Base-by-base conservation (phyloP, 2,113 vertebrate genomes). In the Rhinoptilus africanus region DNA sequence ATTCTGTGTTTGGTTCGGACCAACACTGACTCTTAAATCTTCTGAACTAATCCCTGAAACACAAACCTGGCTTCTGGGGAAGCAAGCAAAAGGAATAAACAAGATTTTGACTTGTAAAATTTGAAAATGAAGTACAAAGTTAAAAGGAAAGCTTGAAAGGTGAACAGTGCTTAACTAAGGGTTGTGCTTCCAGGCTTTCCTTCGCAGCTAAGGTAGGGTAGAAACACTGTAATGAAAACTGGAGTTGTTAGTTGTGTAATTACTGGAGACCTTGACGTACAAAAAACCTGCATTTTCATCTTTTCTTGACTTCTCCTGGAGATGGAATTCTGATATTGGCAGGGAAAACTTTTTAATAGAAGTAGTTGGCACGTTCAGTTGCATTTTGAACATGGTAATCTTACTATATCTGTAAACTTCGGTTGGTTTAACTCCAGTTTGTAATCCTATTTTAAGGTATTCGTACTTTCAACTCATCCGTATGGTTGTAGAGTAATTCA, bases 401-500 rank as follows among this genome's bases (percentile, higher is more conserved):
- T 30, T 67, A 28, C 35, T 75, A 0, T 23, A 50, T 57, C 26
- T 81, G n/a, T 82, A 41, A 82, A 30, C 21, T 47, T 89, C 3
- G 0, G 22, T 57, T 72, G 73, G 14, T 72, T 89, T 88, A 89
- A 96, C 84, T 83, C 88, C 17, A 34, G 54, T 73, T 84, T 96
- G 35, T 60, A 53, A 91, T 89, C 81, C 51, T 95, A 0, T 94
- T 95, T 92, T 32, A 95, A 99, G 99, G 99, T 99, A 10, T 99
- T 99, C 97, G 99, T 99, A 83, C 99, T 99, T 76, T 99, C 99
- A 87, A 99, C 99, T 85, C 99, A 99, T 88, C 99, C 99, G 3
- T 99, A 99, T 7, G 99, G 99, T 94, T 99, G 99, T 97, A 98
- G 99, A 98, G 99, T 99, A 27, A 99, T 99, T 93, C 99, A 99